Evolutionary conservation across 2,888 invertebrate genomes (phyloP).

Genomic region (Biston stratarius): DNA sequence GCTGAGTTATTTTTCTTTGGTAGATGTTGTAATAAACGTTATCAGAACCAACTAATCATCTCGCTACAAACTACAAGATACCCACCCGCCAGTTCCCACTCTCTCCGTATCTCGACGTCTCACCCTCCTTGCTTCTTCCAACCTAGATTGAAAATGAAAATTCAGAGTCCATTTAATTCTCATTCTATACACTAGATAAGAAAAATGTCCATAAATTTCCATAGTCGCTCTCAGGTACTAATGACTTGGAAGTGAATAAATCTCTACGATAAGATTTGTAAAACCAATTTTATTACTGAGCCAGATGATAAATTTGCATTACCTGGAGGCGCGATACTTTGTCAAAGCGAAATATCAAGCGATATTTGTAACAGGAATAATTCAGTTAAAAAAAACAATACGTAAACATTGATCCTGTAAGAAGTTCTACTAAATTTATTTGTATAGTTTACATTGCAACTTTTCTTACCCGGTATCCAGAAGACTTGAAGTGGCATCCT

Average conservation of each 20-base stretch:
- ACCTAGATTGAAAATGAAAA: slow-evolving; percentile 86
- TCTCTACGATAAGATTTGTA: slow-evolving; percentile 46
- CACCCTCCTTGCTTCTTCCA: slow-evolving; percentile 78
- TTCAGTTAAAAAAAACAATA: not conserved
- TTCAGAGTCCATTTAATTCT: slow-evolving; percentile 79
- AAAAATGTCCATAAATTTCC: slow-evolving; percentile 76
- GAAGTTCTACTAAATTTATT: not conserved
- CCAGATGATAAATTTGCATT: slow-evolving; percentile 37
- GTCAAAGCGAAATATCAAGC: slow-evolving; percentile 14
- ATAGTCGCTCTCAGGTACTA: slow-evolving; percentile 56
- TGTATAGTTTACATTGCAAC: slow-evolving; percentile 1
- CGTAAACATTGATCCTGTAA: not conserved
- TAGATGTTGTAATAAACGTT: slow-evolving; percentile 20
- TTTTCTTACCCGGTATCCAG: slow-evolving; percentile 95
- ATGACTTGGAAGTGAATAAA: slow-evolving; percentile 56
- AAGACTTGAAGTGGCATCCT: slow-evolving; percentile 98
- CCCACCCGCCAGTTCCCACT: slow-evolving; percentile 84
- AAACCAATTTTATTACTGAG: slow-evolving; percentile 32
- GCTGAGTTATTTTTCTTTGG: not conserved
- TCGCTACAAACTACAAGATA: slow-evolving; percentile 65
- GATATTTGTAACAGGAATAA: not conserved
- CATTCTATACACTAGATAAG: slow-evolving; percentile 69
- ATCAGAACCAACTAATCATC: slow-evolving; percentile 46
- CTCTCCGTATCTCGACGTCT: slow-evolving; percentile 72
- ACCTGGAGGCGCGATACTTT: slow-evolving; percentile 26